Conservation (phyloP, 2,888 invertebrate genomes). For the Drosophila nr. perissopoda region DNA sequence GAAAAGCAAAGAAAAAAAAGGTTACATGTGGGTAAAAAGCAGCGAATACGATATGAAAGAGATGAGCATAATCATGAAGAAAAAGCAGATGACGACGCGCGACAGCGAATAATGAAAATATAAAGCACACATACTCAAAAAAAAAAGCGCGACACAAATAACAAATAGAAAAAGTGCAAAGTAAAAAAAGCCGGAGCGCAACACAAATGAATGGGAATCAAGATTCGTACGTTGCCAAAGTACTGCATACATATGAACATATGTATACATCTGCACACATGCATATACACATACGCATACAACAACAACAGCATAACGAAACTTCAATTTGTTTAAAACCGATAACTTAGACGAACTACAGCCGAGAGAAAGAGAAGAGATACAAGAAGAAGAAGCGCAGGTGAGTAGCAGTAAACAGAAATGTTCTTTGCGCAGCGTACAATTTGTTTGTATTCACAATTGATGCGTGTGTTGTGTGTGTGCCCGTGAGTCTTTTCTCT, state of each 20-base stretch:
- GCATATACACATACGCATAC: conserved; percentile 45
- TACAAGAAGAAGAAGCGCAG: conserved; percentile 59
- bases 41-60: conserved; percentile 46
- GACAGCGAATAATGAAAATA: conserved; percentile 28
- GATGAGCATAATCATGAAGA: conserved; percentile 14
- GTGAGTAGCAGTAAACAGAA: conserved; percentile 52
- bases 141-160: conserved; percentile 42
- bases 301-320: conserved; percentile 41
- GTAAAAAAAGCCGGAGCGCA: conserved; percentile 42
- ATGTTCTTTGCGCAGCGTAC: conserved; percentile 25
- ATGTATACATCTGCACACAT: conserved; percentile 34
- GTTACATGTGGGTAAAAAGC: conserved; percentile 53
- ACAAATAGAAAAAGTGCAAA: conserved; percentile 40
- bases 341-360: conserved; percentile 30
- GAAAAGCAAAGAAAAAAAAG: conserved; percentile 26
- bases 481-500: conserved; percentile 18
- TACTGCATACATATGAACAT: conserved; percentile 45
- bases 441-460: conserved; percentile 44
- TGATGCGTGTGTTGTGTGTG: conserved; percentile 11
- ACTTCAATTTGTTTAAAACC: conserved; percentile 49
- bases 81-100: conserved; percentile 37
- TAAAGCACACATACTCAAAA: conserved; percentile 11
- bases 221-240: conserved; percentile 60
- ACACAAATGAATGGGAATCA: conserved; percentile 66
- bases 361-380: background rate